A percentile compares a stretch with the other conserved stretches of the same genome.
Evolutionary conservation across 1,140 invertebrate species (phyloP).

Genomic region (Potamilus streckersoni): DNA sequence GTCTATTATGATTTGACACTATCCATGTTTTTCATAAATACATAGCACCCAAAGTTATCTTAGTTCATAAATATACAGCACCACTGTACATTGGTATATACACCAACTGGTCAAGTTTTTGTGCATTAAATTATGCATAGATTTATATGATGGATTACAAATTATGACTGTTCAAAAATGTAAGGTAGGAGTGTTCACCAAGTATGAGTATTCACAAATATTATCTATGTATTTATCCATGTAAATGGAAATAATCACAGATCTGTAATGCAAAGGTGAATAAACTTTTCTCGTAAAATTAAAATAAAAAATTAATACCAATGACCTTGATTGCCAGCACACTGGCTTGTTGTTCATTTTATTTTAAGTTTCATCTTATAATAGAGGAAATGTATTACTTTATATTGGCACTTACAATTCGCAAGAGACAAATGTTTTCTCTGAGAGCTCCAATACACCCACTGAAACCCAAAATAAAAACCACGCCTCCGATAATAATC

Average conservation of each 20-base stretch:
- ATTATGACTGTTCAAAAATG: too few relatives aligned
- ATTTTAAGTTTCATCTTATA: neutral
- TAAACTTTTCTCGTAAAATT: neutral
- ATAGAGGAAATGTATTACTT: neutral
- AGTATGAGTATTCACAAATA: too few relatives aligned
- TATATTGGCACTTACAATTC: constrained; percentile 81
- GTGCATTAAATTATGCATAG: too few relatives aligned
- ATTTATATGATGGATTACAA: too few relatives aligned
- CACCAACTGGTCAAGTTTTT: too few relatives aligned
- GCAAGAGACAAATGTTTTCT: constrained; percentile 92
- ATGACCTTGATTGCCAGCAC: neutral
- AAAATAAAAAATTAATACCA: neutral
- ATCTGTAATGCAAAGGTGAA: neutral
- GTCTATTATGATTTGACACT: too few relatives aligned
- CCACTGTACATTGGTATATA: too few relatives aligned
- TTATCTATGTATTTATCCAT: neutral
- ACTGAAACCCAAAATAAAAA: constrained; percentile 90
- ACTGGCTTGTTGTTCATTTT: neutral
- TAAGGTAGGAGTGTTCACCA: too few relatives aligned
- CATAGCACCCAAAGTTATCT: too few relatives aligned
- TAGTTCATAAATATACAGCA: too few relatives aligned
- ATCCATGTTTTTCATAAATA: too few relatives aligned
- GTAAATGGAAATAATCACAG: neutral
- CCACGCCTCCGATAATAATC: constrained; percentile 85
- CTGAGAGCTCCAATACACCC: constrained; percentile 90